Evolutionary conservation across 1,140 invertebrate genomes (phyloP).

Genomic region (Drosophila ironensis): DNA sequence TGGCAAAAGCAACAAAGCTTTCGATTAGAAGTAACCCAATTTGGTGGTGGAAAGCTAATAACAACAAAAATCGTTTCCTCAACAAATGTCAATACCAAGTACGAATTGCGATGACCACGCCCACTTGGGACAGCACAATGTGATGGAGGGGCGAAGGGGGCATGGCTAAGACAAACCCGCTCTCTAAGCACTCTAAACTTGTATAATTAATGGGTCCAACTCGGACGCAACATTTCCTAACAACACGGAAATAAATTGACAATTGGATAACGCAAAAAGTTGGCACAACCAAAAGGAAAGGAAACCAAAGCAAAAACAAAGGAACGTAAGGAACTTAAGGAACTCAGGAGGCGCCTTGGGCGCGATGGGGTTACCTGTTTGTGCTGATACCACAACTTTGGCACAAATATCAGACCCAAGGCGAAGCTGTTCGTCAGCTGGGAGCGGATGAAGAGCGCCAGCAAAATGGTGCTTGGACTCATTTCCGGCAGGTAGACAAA

Average conservation of each 20-base stretch:
- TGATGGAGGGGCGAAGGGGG: conserved; percentile 4
- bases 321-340: too few species aligned
- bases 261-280: conserved; percentile 32
- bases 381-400: conserved; percentile 90
- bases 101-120: conserved; percentile 8
- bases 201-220: conserved; percentile 29
- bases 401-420: conserved; percentile 89
- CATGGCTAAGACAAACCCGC: conserved; percentile 17
- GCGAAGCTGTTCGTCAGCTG: conserved; percentile 90
- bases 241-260: conserved; percentile 26
- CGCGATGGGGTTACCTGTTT: conserved; percentile 82
- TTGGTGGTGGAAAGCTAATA: conserved; percentile 23
- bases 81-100: conserved; percentile 40
- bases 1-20: conserved; percentile 56
- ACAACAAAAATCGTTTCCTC: conserved; percentile 81
- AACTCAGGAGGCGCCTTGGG: conserved; percentile 22
- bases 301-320: conserved; percentile 1
- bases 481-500: conserved; percentile 85
- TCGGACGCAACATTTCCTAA: conserved; percentile 37
- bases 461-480: conserved; percentile 87
- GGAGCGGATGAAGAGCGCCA: conserved; percentile 88
- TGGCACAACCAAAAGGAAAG: conserved; percentile 11
- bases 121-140: conserved; percentile 39
- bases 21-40: conserved; percentile 5
- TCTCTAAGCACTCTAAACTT: conserved; percentile 12